phyloP scores from a whole-genome alignment of 2,113 vertebrate species.

The Axis porcinus region DNA sequence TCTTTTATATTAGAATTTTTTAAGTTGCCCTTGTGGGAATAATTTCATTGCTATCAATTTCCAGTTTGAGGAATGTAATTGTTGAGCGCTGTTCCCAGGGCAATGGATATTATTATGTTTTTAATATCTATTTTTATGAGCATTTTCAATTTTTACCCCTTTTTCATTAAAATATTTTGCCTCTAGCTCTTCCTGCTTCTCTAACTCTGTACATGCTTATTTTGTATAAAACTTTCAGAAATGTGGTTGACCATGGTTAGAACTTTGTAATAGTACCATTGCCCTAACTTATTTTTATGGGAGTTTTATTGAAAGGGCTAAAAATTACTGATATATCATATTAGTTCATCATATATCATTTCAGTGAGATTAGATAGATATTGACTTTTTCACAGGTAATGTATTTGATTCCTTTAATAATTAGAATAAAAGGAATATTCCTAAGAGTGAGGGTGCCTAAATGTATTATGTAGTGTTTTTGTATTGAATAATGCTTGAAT shows the following conservation, averaged over 20 bases:
- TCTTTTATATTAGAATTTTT: not conserved
- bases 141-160: not conserved
- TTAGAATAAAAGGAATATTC: not conserved
- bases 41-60: not conserved
- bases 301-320: not conserved
- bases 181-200: not conserved
- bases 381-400: not conserved
- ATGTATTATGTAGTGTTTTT: not conserved
- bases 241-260: not conserved
- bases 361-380: not conserved
- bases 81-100: not conserved
- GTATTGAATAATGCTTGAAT: not conserved
- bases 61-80: not conserved
- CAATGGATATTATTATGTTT: not conserved
- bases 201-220: not conserved
- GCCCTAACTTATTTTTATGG: not conserved
- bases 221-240: not conserved
- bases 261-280: not conserved
- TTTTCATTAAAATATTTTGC: conserved; percentile 13
- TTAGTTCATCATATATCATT: not conserved
- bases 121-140: not conserved
- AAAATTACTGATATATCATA: not conserved
- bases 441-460: not conserved
- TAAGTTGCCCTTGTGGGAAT: not conserved
- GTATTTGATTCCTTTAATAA: not conserved